A percentile compares a stretch with the other conserved stretches of the same genome.
phyloP scores from a whole-genome alignment of 2,888 invertebrate genomes.

The Achlya flavicornis region DNA sequence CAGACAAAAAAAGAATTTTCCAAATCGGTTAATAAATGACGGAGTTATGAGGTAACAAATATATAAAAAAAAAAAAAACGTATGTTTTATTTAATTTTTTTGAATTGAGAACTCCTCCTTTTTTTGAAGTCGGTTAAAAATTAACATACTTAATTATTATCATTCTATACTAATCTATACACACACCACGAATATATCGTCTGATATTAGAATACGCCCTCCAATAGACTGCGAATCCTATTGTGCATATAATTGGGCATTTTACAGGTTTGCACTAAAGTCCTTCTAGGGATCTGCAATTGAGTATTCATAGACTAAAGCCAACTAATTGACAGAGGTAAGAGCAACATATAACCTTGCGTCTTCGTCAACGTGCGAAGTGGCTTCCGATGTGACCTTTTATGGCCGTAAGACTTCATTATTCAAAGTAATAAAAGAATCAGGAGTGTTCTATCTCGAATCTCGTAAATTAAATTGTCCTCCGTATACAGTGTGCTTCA shows the following conservation, averaged over 20 bases:
- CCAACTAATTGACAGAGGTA: slow-evolving; percentile 59
- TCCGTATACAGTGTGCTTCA: background rate
- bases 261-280: slow-evolving; percentile 28
- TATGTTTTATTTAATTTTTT: too few relatives aligned
- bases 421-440: slow-evolving; percentile 14
- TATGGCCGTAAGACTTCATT: slow-evolving; percentile 21
- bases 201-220: background rate
- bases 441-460: slow-evolving; percentile 5
- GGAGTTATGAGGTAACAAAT: too few relatives aligned
- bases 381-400: slow-evolving; percentile 16
- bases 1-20: too few relatives aligned
- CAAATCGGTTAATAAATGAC: too few relatives aligned
- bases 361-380: slow-evolving; percentile 36
- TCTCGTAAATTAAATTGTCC: background rate
- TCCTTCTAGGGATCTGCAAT: slow-evolving; percentile 52
- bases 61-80: too few relatives aligned
- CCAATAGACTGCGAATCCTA: slow-evolving; percentile 14
- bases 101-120: too few relatives aligned
- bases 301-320: slow-evolving; percentile 58
- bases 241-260: slow-evolving; percentile 48
- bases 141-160: too few relatives aligned
- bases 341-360: slow-evolving; percentile 39
- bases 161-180: too few relatives aligned
- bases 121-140: too few relatives aligned
- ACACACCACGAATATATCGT: background rate